Evolutionary conservation across 2,113 vertebrate species (phyloP).

Genomic region (Tamias sibiricus): DNA sequence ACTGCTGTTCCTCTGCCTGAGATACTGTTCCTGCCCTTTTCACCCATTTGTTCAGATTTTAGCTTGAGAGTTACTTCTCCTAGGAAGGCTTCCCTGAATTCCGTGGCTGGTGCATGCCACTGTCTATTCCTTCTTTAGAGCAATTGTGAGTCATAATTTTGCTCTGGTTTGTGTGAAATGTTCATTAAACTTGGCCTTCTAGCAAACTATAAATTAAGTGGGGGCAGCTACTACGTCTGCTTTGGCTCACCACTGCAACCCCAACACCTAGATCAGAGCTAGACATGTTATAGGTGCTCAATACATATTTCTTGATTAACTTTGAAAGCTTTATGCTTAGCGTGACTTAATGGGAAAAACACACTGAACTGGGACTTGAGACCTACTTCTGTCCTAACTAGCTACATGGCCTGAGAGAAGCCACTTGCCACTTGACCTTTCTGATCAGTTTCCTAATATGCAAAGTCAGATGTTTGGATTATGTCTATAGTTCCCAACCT

Average conservation of each 20-base stretch:
- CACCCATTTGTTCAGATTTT: neutral
- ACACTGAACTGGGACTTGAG: neutral
- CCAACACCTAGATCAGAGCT: neutral
- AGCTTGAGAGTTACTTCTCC: neutral
- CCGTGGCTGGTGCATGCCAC: neutral
- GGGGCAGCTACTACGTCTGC: neutral
- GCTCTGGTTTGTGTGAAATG: neutral
- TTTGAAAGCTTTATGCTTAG: neutral
- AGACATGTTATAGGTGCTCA: neutral
- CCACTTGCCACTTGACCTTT: neutral
- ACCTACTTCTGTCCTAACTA: neutral
- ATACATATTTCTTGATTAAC: neutral
- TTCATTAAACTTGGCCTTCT: neutral
- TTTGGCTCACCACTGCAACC: neutral
- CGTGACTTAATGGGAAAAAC: neutral
- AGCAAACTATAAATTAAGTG: neutral
- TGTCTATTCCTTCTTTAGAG: neutral
- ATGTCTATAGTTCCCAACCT: neutral
- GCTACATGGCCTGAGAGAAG: neutral
- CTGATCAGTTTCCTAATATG: neutral
- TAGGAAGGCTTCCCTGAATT: neutral
- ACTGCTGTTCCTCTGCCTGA: neutral
- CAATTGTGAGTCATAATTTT: neutral
- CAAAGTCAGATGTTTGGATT: neutral
- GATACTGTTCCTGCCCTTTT: neutral